Base-by-base conservation (phyloP, 30 jellyfish, hydroid and myxozoan genomes). In the Hydra vulgaris region DNA sequence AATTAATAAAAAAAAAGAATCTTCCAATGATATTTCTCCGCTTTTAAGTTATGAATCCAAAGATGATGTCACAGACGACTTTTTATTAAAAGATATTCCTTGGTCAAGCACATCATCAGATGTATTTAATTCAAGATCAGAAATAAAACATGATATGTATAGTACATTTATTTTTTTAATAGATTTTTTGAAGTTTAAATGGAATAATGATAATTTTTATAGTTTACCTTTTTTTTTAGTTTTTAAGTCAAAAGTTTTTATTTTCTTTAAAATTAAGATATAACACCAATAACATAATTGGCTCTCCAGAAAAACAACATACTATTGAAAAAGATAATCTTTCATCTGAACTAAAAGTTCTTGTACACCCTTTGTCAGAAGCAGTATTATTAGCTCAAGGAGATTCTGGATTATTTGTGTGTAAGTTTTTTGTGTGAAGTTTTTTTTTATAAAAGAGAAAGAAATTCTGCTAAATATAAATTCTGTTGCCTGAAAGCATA, bases 361-460 rank as follows among this genome's bases (percentile, higher is more conserved):
- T 91, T 26, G 74, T 87, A 0, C 89, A 83, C 23, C 88, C 78
- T 25, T 83, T 54, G 18, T 71, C 88, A 17, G 96, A 91, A 56
- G 98, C 98, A 26, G 89, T 91, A 52, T 25, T 91, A 24, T 69
- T 91, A 66, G 90, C 96, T 0, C 93, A 88, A 25, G 98, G 98
- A 16, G 88, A 83, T 21, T 90, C 85, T 26, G 98, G 98, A 21
- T 71, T 91, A 7, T 88, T 91, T 21, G 71, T 91, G 21, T 91
- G 98, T 91, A 87, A 68, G 98, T 91, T 1, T 18, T 0, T 70
- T 3, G 0, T 26, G n/a, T n/a, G n/a, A 56, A 56, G n/a, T 56
- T 56, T 56, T 56, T 56, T 56, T 56, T 19, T 56, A 56, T 17
- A n/a, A 16, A 17, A 56, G 71, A 56, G n/a, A n/a, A n/a, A n/a